These are phyloP conservation scores for Nymphalis polychloros DNA, from an alignment of 2,888 invertebrate genomes.

Conservation along the genomic window DNA sequence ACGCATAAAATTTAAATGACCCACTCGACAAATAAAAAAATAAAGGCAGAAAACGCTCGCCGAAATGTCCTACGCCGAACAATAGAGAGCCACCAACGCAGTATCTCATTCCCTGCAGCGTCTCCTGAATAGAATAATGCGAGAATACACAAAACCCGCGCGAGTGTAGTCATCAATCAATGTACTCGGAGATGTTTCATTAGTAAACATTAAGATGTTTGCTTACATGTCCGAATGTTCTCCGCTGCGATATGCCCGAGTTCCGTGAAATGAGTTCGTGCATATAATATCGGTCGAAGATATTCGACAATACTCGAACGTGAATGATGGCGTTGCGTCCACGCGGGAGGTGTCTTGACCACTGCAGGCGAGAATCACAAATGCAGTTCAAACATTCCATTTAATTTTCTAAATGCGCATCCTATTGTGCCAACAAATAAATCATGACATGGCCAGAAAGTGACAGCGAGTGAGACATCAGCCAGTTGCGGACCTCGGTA, in stretches of 20 bases:
- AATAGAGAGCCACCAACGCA: slow-evolving; percentile 76
- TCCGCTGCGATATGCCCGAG: slow-evolving; percentile 62
- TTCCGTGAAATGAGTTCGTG: slow-evolving; percentile 71
- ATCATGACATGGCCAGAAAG: slow-evolving; percentile 45
- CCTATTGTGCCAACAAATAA: slow-evolving; percentile 46
- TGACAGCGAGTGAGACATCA: slow-evolving; percentile 58
- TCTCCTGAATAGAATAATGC: slow-evolving; percentile 77
- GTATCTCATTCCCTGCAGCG: slow-evolving; percentile 69
- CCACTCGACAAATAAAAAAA: slow-evolving; percentile 59
- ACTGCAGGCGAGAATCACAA: slow-evolving; percentile 62
- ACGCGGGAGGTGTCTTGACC: slow-evolving; percentile 65
- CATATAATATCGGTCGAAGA: slow-evolving; percentile 47
- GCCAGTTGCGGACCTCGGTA: slow-evolving; percentile 27
- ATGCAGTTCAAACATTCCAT: slow-evolving; percentile 48
- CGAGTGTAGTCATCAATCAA: slow-evolving; percentile 76
- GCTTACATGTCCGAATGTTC: slow-evolving; percentile 78
- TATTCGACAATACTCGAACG: slow-evolving; percentile 47
- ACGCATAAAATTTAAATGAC: slow-evolving; percentile 77
- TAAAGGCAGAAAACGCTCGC: slow-evolving; percentile 64
- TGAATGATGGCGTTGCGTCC: slow-evolving; percentile 12
- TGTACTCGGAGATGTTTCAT: slow-evolving; percentile 79
- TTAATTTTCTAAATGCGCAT: slow-evolving; percentile 46
- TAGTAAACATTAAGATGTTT: slow-evolving; percentile 82
- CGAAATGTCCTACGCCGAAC: slow-evolving; percentile 64
- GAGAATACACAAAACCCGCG: slow-evolving; percentile 60